These are phyloP conservation scores for Agonopterix arenella DNA, from an alignment of 2,888 invertebrate genomes.

Conservation along the genomic window DNA sequence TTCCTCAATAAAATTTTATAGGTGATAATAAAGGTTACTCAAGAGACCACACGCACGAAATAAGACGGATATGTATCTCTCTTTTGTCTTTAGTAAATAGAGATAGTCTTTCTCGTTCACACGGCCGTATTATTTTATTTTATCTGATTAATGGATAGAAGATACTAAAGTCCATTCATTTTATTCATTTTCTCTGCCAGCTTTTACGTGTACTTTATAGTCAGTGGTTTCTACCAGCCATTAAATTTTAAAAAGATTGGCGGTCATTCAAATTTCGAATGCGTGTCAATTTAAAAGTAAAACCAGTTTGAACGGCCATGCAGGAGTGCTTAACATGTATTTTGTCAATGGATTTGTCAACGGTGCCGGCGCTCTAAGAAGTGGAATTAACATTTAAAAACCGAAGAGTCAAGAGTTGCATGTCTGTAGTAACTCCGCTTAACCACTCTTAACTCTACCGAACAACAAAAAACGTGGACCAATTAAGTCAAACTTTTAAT, in stretches of 20 bases:
- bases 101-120: background rate
- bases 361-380: background rate
- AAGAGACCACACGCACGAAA: constrained; percentile 32
- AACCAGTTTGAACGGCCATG: background rate
- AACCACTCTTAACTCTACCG: no score
- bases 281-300: background rate
- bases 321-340: no score
- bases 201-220: no score
- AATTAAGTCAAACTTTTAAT: constrained; percentile 36
- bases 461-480: constrained; percentile 16
- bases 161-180: background rate
- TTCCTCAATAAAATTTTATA: constrained; percentile 70
- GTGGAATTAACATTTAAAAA: no score
- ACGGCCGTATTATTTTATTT: background rate
- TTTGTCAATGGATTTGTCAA: background rate
- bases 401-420: no score
- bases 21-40: constrained; percentile 49
- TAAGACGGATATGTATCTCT: constrained; percentile 9
- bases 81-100: constrained; percentile 16
- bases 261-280: constrained; percentile 1
- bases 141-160: constrained; percentile 5
- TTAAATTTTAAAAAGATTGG: background rate
- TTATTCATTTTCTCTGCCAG: background rate
- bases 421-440: no score
- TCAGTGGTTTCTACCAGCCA: no score